Base-by-base conservation (phyloP, 2,888 invertebrate genomes). In the Frankliniella intonsa region DNA sequence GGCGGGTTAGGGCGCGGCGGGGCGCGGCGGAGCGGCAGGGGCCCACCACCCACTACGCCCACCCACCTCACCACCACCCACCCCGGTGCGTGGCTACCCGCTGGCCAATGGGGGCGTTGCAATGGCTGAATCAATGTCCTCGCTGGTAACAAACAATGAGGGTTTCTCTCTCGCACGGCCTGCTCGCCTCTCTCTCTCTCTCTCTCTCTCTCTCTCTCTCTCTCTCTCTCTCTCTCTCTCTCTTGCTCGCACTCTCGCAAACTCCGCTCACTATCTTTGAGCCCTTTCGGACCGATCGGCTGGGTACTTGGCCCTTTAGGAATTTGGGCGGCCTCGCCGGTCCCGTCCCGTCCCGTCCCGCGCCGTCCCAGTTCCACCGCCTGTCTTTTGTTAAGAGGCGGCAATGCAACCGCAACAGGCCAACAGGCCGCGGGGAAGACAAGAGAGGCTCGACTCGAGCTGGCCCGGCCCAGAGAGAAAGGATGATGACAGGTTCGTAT, bases 61-160 rank as follows among this genome's bases (percentile, higher is more conserved):
- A 22, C 69, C 69, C 69, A 76, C 69, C 69, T 7, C 19, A 7
- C 62, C 38, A 38, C 38, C 38, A 38, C 38, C 38, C 62, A 62
- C 62, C 62, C 62, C 62, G 17, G 62, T n/a, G 62, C 62, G 38
- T 25, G 69, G 69, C 69, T 76, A 76, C 69, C 69, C 69, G 69
- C 69, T 76, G 69, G 69, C 69, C 69, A 76, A 76, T 76, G 69
- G 69, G 69, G 69, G 69, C 69, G 69, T 76, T 76, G 69, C 69
- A 76, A 76, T 76, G 69, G 69, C 69, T 76, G 69, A 76, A 76
- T 76, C 69, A 76, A 76, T 76, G 69, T 76, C 69, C 69, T 76
- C 69, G 69, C 69, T 76, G 12, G 69, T 22, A 76, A 76, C 69
- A 76, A 76, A 76, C 69, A 76, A 76, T 25, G 69, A 22, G 69